Evolutionary conservation across 2,888 invertebrate species (phyloP), one percentile per base, ranked within the genome.

Genomic region (Tridacna gigas): DNA sequence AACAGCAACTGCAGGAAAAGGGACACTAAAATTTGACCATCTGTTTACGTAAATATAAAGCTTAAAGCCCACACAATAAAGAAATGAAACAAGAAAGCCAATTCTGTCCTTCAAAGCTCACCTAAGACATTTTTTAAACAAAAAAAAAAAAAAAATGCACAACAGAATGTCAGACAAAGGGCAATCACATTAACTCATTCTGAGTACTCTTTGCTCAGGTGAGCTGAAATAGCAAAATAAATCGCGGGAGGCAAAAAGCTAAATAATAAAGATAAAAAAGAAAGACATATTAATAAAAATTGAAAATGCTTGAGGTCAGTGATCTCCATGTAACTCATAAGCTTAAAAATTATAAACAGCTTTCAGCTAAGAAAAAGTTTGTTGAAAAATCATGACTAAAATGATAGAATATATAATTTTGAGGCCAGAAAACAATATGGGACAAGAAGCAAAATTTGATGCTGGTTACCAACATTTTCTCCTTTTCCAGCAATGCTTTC

Each of bases 1-100:
- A 13, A n/a, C 22, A 63, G 63, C 63, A 25, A 63, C n/a, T 63
- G 22, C 18, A 63, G 22, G 63, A n/a, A 2, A 25, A 63, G n/a
- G 63, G 63, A 1, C 3, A 4, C 1, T 37, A 37, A 37, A 37
- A 37, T 37, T 37, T 37, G 37, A 37, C 37, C 37, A 37, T 37
- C 63, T 25, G 63, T 63, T 63, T 63, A 63, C 4, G 22, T 63
- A 63, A 2, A 7, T 20, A 22, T n/a, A 63, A 2, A 22, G n/a
- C 20, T 63, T 63, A 3, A 63, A 63, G 63, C 63, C 63, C 63
- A 63, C 63, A 63, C 63, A 63, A 25, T 22, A 13, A 63, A 37
- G 37, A 37, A 56, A 56, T 56, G 11, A 20, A 56, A 20, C 9
- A 56, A 56, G 18, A 56, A 56, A 56, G 56, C 37, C 37, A 37